Conservation (phyloP, 1,140 invertebrate species). For the Lamellibrachia luymesi region DNA sequence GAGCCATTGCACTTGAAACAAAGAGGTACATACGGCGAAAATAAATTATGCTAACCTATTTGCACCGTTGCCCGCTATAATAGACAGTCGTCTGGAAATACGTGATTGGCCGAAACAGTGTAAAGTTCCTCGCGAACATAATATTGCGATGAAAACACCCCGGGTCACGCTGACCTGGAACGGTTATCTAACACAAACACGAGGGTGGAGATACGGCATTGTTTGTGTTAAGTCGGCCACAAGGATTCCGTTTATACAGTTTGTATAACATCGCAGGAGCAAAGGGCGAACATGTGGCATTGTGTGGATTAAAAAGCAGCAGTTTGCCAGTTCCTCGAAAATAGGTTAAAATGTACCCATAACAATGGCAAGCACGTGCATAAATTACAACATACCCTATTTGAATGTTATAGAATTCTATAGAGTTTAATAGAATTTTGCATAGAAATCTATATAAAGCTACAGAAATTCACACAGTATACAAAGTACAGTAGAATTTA, state of each 20-base stretch:
- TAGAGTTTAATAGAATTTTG: too few relatives aligned
- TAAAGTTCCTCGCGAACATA: neutral
- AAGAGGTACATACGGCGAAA: neutral
- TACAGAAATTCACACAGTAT: too few relatives aligned
- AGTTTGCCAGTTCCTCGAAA: neutral
- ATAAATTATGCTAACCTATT: neutral
- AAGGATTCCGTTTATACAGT: neutral
- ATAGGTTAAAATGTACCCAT: neutral
- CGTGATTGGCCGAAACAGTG: too few relatives aligned
- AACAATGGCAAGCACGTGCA: too few relatives aligned
- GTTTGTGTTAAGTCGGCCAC: neutral
- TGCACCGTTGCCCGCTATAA: neutral
- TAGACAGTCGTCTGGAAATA: too few relatives aligned
- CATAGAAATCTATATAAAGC: too few relatives aligned
- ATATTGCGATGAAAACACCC: neutral
- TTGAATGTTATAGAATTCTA: too few relatives aligned
- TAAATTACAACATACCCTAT: too few relatives aligned
- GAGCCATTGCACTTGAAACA: neutral
- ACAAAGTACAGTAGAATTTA: too few relatives aligned
- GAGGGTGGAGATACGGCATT: too few relatives aligned
- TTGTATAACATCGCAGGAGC: neutral
- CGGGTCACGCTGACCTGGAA: too few relatives aligned
- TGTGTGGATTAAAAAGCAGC: neutral
- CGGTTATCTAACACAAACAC: too few relatives aligned
- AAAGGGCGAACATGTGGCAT: neutral